Conservation (phyloP, 2,113 vertebrate species). For the Dicerorhinus sumatrensis region DNA sequence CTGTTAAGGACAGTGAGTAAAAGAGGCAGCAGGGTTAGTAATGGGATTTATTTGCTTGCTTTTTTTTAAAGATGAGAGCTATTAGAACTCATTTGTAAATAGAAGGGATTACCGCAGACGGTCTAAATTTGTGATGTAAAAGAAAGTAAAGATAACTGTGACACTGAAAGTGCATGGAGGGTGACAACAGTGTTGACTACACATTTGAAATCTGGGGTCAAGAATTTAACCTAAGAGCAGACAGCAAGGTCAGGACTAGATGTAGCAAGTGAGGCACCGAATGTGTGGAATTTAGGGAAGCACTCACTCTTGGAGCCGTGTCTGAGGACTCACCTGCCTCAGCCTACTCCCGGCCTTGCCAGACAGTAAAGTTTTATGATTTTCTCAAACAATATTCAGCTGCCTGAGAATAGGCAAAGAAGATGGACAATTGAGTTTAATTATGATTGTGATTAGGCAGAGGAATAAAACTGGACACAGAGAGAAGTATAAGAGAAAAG, state of each 20-base stretch:
- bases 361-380: neutral
- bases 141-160: neutral
- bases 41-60: neutral
- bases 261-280: neutral
- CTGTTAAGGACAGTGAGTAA: neutral
- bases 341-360: neutral
- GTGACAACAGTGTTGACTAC: neutral
- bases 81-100: neutral
- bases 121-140: neutral
- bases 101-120: neutral
- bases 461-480: neutral
- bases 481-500: neutral
- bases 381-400: neutral
- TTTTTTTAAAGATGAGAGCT: neutral
- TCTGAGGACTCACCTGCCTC: neutral
- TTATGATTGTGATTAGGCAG: neutral
- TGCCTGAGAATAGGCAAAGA: neutral
- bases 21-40: neutral
- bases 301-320: fast-evolving
- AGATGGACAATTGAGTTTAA: neutral
- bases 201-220: neutral
- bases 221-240: neutral
- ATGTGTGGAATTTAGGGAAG: neutral
- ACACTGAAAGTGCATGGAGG: neutral
- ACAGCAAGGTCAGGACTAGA: fast-evolving